Base-by-base conservation (phyloP, 2,888 invertebrate genomes). In the Cabera pusaria region DNA sequence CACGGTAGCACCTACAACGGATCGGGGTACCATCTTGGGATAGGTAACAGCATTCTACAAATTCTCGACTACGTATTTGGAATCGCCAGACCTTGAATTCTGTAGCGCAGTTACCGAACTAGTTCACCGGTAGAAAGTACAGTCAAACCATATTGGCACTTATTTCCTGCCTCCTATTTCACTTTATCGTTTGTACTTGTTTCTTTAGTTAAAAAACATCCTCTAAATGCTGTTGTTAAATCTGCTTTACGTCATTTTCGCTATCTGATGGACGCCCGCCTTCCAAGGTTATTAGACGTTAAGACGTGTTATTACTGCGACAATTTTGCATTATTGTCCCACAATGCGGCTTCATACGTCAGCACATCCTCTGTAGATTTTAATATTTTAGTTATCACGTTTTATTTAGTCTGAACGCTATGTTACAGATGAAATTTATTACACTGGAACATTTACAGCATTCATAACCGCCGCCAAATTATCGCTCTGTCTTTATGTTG, bases 241-340 rank as follows among this genome's bases (percentile, higher is more conserved):
- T 28, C 4, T 32, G 26, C 41, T 49, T 50, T 44, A 40, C 26
- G 24, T 27, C 17, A 40, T 38, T 39, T 59, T 44, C 39, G 47
- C 45, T 61, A 59, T 63, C 58, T 45, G 55, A 60, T 59, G 51
- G 51, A 49, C 49, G 54, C 43, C 38, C 39, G 40, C 54, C 49
- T 49, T 40, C 45, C 67, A 68, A 64, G 67, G 61, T 56, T 59
- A 41, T 51, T n/a, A 16, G 7, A 7, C 31, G 43, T 45, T 38
- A 48, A 51, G 52, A 59, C 50, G 52, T 29, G 54, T 43, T 54
- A 52, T 54, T 64, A 55, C 45, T 43, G 44, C 48, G 53, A 47
- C 52, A 49, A 63, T 58, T 60, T 59, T 47, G 62, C 64, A 64
- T 62, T 44, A 51, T 62, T 59, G 61, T 61, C 25, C 47, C 47